Conservation (phyloP, 2,888 invertebrate genomes). For the Galerucella calmariensis region DNA sequence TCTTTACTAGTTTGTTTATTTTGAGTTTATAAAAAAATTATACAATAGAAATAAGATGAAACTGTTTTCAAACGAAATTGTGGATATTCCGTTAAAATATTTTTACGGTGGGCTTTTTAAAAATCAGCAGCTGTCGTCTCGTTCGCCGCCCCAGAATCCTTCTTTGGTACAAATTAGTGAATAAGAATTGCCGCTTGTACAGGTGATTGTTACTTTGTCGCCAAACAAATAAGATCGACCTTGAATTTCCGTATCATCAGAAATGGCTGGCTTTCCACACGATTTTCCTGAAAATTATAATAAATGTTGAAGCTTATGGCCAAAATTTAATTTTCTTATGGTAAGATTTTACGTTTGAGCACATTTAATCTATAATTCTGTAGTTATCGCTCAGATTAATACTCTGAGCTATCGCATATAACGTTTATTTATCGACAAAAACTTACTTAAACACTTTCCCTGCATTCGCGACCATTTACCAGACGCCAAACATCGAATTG, state of each 20-base stretch:
- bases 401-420: too few species aligned
- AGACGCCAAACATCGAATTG: constrained; percentile 63
- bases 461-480: constrained; percentile 68
- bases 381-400: too few species aligned
- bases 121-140: constrained; percentile 37
- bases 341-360: neutral
- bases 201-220: constrained; percentile 64
- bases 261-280: constrained; percentile 66
- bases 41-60: too few species aligned
- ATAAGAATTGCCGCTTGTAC: constrained; percentile 55
- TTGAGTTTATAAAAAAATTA: too few species aligned
- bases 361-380: too few species aligned
- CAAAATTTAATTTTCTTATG: too few species aligned
- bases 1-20: too few species aligned
- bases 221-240: constrained; percentile 67
- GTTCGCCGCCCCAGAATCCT: constrained; percentile 58
- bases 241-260: constrained; percentile 60
- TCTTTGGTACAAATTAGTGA: constrained; percentile 55
- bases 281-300: constrained; percentile 63
- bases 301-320: constrained; percentile 9
- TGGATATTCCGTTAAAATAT: too few species aligned
- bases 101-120: neutral
- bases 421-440: neutral
- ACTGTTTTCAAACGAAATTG: too few species aligned
- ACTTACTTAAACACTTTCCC: constrained; percentile 67